phyloP scores from a whole-genome alignment of 2,797 vertebrate species.

The Paratrypauchen microcephalus region DNA sequence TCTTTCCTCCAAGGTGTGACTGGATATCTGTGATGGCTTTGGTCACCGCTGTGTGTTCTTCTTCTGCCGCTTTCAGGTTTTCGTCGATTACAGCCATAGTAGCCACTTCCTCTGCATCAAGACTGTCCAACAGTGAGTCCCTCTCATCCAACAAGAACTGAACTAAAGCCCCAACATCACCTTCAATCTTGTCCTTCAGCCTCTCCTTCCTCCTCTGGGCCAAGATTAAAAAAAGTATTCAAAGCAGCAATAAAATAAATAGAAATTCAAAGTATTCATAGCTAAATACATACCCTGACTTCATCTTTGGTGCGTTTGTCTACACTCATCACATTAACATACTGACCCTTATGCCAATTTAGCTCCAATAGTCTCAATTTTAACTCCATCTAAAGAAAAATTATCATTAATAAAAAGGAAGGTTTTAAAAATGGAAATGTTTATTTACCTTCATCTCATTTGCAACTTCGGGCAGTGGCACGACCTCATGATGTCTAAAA shows the following conservation, averaged over 20 bases:
- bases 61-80: constrained; percentile 70
- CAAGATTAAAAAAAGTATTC: neutral
- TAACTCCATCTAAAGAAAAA: constrained; percentile 67
- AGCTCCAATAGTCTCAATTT: constrained; percentile 74
- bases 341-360: constrained; percentile 76
- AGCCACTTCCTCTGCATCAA: constrained; percentile 74
- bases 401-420: neutral
- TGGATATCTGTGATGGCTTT: constrained; percentile 73
- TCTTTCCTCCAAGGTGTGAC: constrained; percentile 64
- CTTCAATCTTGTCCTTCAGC: constrained; percentile 81
- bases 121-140: constrained; percentile 76
- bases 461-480: constrained; percentile 76
- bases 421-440: neutral
- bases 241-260: neutral
- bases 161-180: constrained; percentile 77
- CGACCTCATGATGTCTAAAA: constrained; percentile 78
- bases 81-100: constrained; percentile 71
- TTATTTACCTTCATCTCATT: constrained; percentile 79
- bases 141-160: constrained; percentile 81
- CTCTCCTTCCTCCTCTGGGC: constrained; percentile 73
- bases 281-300: constrained; percentile 58
- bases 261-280: neutral
- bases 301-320: constrained; percentile 75
- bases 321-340: constrained; percentile 57
- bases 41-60: constrained; percentile 62